Base-by-base conservation (phyloP, 2,797 vertebrate species). In the Falco naumanni region DNA sequence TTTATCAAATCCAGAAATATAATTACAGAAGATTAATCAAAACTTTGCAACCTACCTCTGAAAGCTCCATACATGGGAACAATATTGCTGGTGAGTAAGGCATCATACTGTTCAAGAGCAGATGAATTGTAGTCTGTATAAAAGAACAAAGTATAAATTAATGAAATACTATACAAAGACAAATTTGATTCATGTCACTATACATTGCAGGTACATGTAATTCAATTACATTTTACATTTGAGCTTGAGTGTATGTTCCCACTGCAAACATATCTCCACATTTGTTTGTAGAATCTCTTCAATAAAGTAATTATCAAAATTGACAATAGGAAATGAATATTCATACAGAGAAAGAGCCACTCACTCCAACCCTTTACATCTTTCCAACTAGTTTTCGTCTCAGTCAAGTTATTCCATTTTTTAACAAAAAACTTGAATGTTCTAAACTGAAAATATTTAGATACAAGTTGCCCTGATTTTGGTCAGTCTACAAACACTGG, bases 11-110 rank as follows among this genome's bases (percentile, higher is more conserved):
- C 28, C 41, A 89, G 41, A 90, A 45, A 4, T 5, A 45, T 28
- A 82, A 64, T 65, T 90, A 48, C 13, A 65, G 28, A 74, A 63
- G 70, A 87, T 51, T 22, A 75, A 84, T 60, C 17, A 78, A 75
- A 88, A 72, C 22, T 53, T 78, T 82, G 53, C 64, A 85, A 97
- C 98, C 98, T 98, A 99, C 99, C 98, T 98, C 95, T 98, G 95
- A 99, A 99, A 77, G 97, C 98, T 50, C 94, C 87, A 91, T 98
- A 99, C 99, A 99, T 99, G 8, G 99, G 99, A 47, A 98, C 98
- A 96, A 99, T 98, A 97, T 99, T 99, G 98, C 98, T 99, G 33
- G 98, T 99, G 96, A 99, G 97, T 71, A 99, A 97, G 64, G 99
- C 99, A 96, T 99, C 99, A 50, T 97, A 93, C 59, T 97, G 97